A percentile compares a stretch with the other conserved stretches of the same genome.
Conservation (phyloP, 2,797 vertebrate species). For the Hafferia zeledoni region DNA sequence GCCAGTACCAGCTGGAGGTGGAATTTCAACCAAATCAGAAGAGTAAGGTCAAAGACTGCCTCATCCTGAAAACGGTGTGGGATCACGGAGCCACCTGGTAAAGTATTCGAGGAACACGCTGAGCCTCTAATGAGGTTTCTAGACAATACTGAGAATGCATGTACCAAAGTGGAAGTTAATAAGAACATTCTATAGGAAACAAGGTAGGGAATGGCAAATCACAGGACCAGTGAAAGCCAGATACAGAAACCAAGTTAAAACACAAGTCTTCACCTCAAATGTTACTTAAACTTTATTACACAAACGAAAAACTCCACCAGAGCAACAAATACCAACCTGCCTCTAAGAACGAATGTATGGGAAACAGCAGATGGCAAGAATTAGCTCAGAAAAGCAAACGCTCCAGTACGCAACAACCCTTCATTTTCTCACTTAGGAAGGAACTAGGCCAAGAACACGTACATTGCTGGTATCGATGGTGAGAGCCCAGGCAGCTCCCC, state of each 20-base stretch:
- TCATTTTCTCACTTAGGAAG: rapidly evolving
- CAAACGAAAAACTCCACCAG: background rate
- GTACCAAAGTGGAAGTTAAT: rapidly evolving
- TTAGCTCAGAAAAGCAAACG: background rate
- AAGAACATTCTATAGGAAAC: background rate
- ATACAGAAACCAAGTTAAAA: background rate
- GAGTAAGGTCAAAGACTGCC: background rate
- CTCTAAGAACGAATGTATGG: rapidly evolving
- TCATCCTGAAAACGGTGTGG: rapidly evolving
- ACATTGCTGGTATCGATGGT: rapidly evolving
- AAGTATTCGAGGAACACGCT: background rate
- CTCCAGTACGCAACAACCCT: rapidly evolving
- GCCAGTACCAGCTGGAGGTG: background rate
- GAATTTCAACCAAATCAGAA: background rate
- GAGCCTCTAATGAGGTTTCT: background rate
- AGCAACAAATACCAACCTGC: rapidly evolving
- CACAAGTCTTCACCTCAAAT: background rate
- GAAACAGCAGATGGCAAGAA: rapidly evolving
- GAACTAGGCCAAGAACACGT: rapidly evolving
- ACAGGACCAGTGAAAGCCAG: background rate
- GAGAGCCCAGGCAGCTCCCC: too few species aligned
- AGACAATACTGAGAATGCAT: rapidly evolving
- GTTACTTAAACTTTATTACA: background rate
- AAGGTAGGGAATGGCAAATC: background rate
- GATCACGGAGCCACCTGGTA: background rate